Evolutionary conservation across 1,140 invertebrate genomes (phyloP), one percentile per base, ranked within the genome.

Genomic region (Dufourea novaeangliae): DNA sequence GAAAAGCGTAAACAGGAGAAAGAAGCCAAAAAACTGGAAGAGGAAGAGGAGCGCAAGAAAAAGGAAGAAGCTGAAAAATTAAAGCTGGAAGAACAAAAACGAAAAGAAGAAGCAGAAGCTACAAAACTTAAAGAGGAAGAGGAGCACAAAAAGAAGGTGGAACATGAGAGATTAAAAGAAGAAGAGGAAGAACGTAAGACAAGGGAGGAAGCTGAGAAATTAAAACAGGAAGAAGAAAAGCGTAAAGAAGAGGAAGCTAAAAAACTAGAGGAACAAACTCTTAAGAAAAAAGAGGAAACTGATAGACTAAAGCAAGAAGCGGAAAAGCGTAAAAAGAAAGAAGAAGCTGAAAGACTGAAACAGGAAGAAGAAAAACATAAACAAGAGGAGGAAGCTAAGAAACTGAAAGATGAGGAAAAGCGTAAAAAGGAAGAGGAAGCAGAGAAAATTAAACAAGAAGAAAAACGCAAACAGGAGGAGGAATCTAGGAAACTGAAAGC

Each of bases 71-170:
- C 67, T 10, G 56, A 77, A 62, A 83, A 84, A 56, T 52, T 82
- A 73, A 59, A 77, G 8, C 34, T 29, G 10, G 27, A 57, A 0
- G 78, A 86, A 67, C 32, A 83, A 0, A 74, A 89, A 62, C 59
- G 78, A 44, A 83, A 80, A n/a, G 62, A 82, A 32, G 73, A 87
- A 71, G 67, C 61, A 22, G 74, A 78, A 14, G 41, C 41, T 44
- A 14, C 14, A 14, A 44, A 44, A 44, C 12, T 17, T 1, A 44
- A 20, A 8, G 3, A 5, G 8, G 34, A 37, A 37, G 34, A 37
- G 8, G 34, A 37, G 22, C 75, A 29, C 29, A 59, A 64, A 25
- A 74, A 52, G 37, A 74, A 66, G 52, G 56, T 62, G 61, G 78
- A 85, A 68, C 61, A 14, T 25, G 57, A 61, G 14, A 50, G n/a